Percentiles rank a stretch among this genome's conserved stretches.
Evolutionary conservation across 2,797 vertebrate genomes (phyloP).

Genomic region (Myotis findleyi): DNA sequence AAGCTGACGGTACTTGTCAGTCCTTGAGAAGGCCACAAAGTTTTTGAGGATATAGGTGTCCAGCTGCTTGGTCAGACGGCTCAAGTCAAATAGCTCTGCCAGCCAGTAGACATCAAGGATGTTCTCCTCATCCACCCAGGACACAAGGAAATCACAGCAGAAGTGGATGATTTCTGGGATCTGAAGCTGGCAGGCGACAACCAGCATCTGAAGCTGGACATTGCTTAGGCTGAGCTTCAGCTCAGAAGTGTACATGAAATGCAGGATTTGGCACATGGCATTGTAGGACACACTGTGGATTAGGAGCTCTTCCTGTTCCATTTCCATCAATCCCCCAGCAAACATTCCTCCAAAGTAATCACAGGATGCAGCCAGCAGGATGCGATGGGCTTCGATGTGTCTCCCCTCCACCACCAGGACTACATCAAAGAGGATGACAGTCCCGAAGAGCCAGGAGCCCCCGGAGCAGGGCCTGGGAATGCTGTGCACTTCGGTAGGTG

Average conservation of each 20-base stretch:
- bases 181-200: constrained; percentile 95
- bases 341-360: constrained; percentile 99
- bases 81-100: constrained; percentile 93
- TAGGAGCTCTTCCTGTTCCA: constrained; percentile 94
- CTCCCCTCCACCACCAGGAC: constrained; percentile 94
- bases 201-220: constrained; percentile 94
- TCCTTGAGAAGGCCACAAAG: constrained; percentile 93
- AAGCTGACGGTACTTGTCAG: constrained; percentile 93
- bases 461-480: constrained; percentile 93
- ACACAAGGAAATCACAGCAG: constrained; percentile 98
- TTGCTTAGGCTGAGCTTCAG: constrained; percentile 95
- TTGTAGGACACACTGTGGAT: constrained; percentile 95
- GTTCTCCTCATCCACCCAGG: constrained; percentile 97
- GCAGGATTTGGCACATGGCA: constrained; percentile 96
- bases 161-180: constrained; percentile 95
- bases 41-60: constrained; percentile 95
- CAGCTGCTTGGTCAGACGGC: constrained; percentile 92
- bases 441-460: constrained; percentile 93
- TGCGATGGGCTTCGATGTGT: constrained; percentile 94
- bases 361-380: constrained; percentile 96
- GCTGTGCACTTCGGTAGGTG: constrained; percentile 92
- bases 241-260: constrained; percentile 98
- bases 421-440: constrained; percentile 94
- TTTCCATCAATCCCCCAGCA: constrained; percentile 96
- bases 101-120: constrained; percentile 94